Conservation (phyloP, 2,888 invertebrate species). For the Fragum whitleyi region DNA sequence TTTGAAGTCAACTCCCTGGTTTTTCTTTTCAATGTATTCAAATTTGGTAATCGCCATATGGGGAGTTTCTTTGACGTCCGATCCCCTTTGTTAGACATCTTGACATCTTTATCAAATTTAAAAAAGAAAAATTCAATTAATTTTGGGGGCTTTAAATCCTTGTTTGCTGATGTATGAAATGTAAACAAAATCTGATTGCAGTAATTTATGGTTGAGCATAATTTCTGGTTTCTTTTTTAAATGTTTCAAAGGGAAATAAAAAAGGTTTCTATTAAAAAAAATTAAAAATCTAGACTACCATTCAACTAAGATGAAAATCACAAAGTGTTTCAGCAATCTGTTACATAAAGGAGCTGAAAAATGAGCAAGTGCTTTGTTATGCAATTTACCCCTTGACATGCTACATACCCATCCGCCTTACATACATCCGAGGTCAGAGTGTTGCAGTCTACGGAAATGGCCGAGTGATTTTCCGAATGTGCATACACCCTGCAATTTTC, state of each 20-base stretch:
- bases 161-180: constrained; percentile 18
- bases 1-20: not conserved
- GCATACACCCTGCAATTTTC: too few species aligned
- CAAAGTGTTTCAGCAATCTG: too few species aligned
- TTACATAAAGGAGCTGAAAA: too few species aligned
- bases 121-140: constrained; percentile 23
- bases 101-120: constrained; percentile 8
- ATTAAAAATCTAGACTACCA: not conserved
- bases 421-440: too few species aligned
- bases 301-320: not conserved
- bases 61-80: not conserved
- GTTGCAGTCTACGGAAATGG: too few species aligned
- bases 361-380: too few species aligned
- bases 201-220: not conserved
- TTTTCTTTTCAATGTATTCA: too few species aligned
- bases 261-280: not conserved
- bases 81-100: constrained; percentile 19
- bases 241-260: not conserved
- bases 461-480: too few species aligned
- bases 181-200: constrained; percentile 22
- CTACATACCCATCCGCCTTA: too few species aligned
- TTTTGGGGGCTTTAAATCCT: not conserved
- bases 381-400: too few species aligned
- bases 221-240: not conserved
- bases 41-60: too few species aligned